phyloP scores from a whole-genome alignment of 1,140 invertebrate genomes.

The Periplaneta americana region DNA sequence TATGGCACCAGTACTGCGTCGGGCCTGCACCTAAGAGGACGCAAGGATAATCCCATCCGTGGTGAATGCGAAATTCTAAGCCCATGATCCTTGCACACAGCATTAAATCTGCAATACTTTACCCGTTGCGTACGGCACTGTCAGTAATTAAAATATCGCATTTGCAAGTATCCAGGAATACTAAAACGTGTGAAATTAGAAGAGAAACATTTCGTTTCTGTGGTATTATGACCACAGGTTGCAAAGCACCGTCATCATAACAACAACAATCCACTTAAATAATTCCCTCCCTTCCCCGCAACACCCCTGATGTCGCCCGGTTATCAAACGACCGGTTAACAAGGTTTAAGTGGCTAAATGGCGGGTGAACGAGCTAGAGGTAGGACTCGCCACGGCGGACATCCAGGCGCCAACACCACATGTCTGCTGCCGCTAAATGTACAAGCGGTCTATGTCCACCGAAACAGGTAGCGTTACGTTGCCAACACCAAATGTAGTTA shows the following conservation, averaged over 20 bases:
- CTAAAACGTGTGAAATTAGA: no score
- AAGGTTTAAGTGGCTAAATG: not conserved
- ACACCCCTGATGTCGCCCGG: not conserved
- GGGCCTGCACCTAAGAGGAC: no score
- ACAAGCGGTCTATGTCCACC: not conserved
- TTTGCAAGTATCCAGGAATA: no score
- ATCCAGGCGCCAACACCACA: not conserved
- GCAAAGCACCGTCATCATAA: not conserved
- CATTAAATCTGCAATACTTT: no score
- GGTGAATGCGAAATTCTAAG: no score
- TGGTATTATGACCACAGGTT: not conserved
- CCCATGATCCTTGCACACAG: no score
- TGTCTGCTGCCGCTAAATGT: not conserved
- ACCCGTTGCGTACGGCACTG: no score
- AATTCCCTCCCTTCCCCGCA: not conserved
- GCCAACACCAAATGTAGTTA: no score
- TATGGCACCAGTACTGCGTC: no score
- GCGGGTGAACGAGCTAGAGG: not conserved
- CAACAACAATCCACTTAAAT: not conserved
- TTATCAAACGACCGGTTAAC: not conserved
- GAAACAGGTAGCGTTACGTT: not conserved
- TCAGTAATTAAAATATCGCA: no score
- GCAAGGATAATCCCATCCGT: no score
- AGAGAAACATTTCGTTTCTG: no score
- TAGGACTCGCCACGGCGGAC: not conserved